These are phyloP conservation scores for Drosophila leontia DNA, from an alignment of 1,140 invertebrate species.

Conservation along the genomic window DNA sequence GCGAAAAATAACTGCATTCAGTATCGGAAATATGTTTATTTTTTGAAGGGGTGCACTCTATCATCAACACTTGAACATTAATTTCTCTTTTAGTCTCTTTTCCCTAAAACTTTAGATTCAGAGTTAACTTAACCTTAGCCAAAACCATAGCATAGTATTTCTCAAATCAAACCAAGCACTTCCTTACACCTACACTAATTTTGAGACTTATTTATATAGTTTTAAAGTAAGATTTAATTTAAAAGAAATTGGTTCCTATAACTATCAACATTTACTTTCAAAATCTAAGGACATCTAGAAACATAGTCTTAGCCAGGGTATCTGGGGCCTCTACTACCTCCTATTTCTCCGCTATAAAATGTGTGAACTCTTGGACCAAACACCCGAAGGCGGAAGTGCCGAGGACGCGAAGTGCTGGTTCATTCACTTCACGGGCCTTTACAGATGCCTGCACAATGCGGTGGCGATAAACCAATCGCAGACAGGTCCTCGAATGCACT, in stretches of 20 bases:
- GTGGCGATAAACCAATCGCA: slow-evolving; percentile 61
- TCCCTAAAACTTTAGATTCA: neutral
- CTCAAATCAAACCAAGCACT: neutral
- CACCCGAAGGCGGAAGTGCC: slow-evolving; percentile 49
- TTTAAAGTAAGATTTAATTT: neutral
- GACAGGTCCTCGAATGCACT: slow-evolving; percentile 63
- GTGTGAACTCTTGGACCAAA: slow-evolving; percentile 7
- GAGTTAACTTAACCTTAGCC: neutral
- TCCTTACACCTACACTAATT: neutral
- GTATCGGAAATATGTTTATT: neutral
- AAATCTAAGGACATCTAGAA: neutral
- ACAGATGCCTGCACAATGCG: slow-evolving; percentile 61
- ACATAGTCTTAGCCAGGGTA: slow-evolving; percentile 22
- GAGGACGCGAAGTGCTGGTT: slow-evolving; percentile 20
- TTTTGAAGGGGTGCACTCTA: neutral
- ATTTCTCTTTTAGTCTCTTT: neutral
- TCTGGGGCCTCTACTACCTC: neutral
- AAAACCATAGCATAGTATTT: neutral
- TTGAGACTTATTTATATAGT: neutral
- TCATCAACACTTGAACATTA: neutral
- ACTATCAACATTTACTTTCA: neutral
- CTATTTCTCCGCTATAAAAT: neutral
- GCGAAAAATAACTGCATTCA: neutral
- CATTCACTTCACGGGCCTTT: slow-evolving; percentile 37
- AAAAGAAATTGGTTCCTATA: too few relatives aligned